A percentile compares a stretch with the other conserved stretches of the same genome.
Evolutionary conservation across 35 echinoderm and acorn worm species (phyloP).

Genomic region (Apostichopus japonicus): DNA sequence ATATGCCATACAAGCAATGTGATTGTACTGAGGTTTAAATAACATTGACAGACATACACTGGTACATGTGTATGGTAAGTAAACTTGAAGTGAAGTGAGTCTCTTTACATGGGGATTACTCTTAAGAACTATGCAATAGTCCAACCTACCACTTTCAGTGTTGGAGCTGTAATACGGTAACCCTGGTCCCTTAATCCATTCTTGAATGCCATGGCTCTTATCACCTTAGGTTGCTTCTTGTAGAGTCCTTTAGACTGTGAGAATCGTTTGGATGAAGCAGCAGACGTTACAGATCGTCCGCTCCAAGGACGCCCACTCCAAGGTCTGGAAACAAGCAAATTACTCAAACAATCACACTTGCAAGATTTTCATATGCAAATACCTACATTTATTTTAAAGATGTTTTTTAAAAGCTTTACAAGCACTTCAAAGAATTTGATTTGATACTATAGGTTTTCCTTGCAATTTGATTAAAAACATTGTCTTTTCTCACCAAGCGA

Average conservation of each 20-base stretch:
- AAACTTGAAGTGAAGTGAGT: too few species aligned
- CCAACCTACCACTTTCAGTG: conserved; percentile 84
- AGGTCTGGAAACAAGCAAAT: not conserved
- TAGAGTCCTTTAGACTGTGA: conserved; percentile 67
- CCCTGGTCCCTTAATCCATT: conserved; percentile 75
- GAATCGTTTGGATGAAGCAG: conserved; percentile 29
- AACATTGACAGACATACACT: not conserved
- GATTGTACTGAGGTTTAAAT: too few species aligned
- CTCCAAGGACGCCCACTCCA: conserved; percentile 78
- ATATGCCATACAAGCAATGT: too few species aligned
- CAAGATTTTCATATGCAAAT: not conserved
- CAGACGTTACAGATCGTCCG: conserved; percentile 75
- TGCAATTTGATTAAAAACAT: too few species aligned
- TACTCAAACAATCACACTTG: not conserved
- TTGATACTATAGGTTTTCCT: not conserved
- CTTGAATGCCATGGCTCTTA: conserved; percentile 75
- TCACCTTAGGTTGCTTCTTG: conserved; percentile 80
- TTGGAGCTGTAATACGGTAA: conserved; percentile 79
- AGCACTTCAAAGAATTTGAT: conserved; percentile 10
- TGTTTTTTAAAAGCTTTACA: not conserved
- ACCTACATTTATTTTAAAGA: not conserved
- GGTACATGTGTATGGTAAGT: not conserved
- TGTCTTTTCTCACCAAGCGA: too few species aligned
- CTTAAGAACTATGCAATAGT: not conserved
- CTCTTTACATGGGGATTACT: too few species aligned